Base-by-base conservation (phyloP, 2,113 vertebrate species). In the Neolamprologus fasciatus region DNA sequence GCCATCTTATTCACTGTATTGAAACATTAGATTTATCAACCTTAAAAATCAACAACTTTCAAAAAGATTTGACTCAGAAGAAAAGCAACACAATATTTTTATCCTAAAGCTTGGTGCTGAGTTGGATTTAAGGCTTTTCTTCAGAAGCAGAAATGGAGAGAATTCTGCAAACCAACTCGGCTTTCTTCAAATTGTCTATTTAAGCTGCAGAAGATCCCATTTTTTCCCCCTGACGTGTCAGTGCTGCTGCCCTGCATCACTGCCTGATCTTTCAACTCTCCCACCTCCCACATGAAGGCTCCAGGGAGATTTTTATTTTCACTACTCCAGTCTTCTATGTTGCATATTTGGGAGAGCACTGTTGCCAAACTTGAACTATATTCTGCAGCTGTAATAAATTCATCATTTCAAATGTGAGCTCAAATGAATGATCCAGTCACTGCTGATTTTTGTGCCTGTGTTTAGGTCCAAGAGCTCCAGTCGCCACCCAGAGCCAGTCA, bases 401-500 rank as follows among this genome's bases (percentile, higher is more conserved):
- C 17, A 8, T 51, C 1, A 51, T 78, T 78, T 78, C 26, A 78
- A 78, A 31, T 50, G 71, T 50, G 42, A 50, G 42, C 71, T 76
- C 57, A 8, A 35, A 28, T 47, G 37, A 66, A 79, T 71, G 11
- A 73, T 63, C 31, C 50, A 19, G 55, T 28, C 19, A 40, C 28
- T 47, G 33, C 84, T 66, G 9, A 71, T 14, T 40, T 78, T 9
- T 86, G 2, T 78, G 14, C 76, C 13, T 81, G 16, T 12, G 1
- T 71, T 50, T 93, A 99, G 98, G 98, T 99, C 33, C 98, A 99
- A 92, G 98, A 99, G 90, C 96, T 99, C 13, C 98, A 99, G 95
- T 98, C 98, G 91, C 98, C 98, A 0, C 98, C 98, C 0, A 96
- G 98, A 87, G 98, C 98, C 94, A 99, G 98, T 92, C 98, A 99